phyloP scores from a whole-genome alignment of 2,113 vertebrate species.

The Scophthalmus maximus region DNA sequence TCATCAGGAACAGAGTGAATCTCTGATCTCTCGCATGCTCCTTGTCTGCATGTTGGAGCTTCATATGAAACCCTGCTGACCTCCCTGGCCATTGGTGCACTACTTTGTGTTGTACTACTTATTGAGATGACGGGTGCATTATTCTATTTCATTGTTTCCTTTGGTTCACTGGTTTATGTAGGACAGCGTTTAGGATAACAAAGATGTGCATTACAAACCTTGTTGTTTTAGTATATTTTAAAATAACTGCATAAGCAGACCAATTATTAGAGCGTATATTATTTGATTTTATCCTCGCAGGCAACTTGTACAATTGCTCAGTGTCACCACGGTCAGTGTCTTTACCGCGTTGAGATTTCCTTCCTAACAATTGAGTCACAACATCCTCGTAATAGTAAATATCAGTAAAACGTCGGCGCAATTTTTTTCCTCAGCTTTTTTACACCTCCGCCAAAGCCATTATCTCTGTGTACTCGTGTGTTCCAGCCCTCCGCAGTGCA shows the following conservation, averaged over 20 bases:
- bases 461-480: slow-evolving; percentile 30
- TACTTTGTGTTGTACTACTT: slow-evolving; percentile 34
- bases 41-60: slow-evolving; percentile 19
- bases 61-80: slow-evolving; percentile 34
- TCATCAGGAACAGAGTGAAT: slow-evolving; percentile 60
- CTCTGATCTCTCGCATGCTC: slow-evolving; percentile 37
- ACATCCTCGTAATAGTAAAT: slow-evolving; percentile 21
- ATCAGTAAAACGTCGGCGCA: slow-evolving; percentile 35
- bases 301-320: slow-evolving; percentile 69
- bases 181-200: slow-evolving; percentile 28
- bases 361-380: slow-evolving; percentile 28
- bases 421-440: slow-evolving; percentile 36
- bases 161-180: slow-evolving; percentile 53
- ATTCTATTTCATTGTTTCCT: slow-evolving; percentile 31
- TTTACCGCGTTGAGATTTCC: slow-evolving; percentile 22
- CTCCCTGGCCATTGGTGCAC: slow-evolving; percentile 37
- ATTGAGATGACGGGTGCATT: slow-evolving; percentile 51
- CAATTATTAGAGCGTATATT: slow-evolving; percentile 76
- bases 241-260: slow-evolving; percentile 68
- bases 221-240: slow-evolving; percentile 28
- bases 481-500: slow-evolving; percentile 25
- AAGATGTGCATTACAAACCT: slow-evolving; percentile 35
- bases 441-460: slow-evolving; percentile 25
- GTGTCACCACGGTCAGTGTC: slow-evolving; percentile 57
- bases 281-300: slow-evolving; percentile 74